These are phyloP conservation scores for Lasioglossum marginatum DNA, from an alignment of 2,888 invertebrate species.

Conservation along the genomic window DNA sequence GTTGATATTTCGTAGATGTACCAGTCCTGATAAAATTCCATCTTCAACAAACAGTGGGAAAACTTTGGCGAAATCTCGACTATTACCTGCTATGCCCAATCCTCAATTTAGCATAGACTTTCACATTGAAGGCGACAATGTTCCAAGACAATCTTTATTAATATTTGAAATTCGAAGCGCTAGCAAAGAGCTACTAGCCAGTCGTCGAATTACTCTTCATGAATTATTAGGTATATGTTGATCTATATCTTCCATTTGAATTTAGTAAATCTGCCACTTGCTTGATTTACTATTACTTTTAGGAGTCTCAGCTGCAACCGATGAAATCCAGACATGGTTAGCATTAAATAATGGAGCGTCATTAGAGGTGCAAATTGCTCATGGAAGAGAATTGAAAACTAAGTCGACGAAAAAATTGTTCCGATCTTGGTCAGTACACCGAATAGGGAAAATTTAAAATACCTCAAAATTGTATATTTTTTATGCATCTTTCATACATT, in stretches of 20 bases:
- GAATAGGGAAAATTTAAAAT: conserved; percentile 82
- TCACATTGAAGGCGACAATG: conserved; percentile 84
- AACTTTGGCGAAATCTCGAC: conserved; percentile 84
- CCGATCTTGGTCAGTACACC: conserved; percentile 84
- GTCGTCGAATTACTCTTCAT: conserved; percentile 83
- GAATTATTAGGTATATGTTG: conserved; percentile 83
- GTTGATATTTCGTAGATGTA: conserved; percentile 69
- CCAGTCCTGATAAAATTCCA: conserved; percentile 78
- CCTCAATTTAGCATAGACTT: conserved; percentile 84
- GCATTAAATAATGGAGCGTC: conserved; percentile 83
- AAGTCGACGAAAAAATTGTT: conserved; percentile 82
- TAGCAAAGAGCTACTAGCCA: conserved; percentile 85
- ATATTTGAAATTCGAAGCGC: conserved; percentile 85
- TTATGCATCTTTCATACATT: conserved; percentile 2
- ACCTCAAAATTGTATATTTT: conserved; percentile 40
- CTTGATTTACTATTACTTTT: conserved; percentile 11
- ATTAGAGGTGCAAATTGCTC: conserved; percentile 82
- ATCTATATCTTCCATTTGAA: not conserved
- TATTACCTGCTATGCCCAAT: conserved; percentile 84
- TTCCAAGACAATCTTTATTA: conserved; percentile 84
- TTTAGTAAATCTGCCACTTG: not conserved
- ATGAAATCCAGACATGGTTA: conserved; percentile 83
- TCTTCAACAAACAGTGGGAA: conserved; percentile 78
- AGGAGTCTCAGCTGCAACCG: conserved; percentile 79
- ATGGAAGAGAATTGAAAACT: conserved; percentile 81